Evolutionary conservation across 2,113 vertebrate species (phyloP).

Genomic region (Neodon shergylaensis): DNA sequence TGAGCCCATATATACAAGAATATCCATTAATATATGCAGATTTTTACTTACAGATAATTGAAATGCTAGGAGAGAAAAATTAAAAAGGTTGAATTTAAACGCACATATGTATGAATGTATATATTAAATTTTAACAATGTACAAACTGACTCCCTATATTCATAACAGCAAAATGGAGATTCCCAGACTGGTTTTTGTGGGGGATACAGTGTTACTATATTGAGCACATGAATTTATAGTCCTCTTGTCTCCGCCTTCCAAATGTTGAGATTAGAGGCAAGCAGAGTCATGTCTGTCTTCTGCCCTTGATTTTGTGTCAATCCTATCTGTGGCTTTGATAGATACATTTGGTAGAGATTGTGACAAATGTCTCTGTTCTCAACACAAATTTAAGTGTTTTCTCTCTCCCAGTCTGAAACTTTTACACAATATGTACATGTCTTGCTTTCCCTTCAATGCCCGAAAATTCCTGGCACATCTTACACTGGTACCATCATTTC

Average conservation of each 20-base stretch:
- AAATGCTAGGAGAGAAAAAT: not conserved
- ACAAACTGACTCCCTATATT: not conserved
- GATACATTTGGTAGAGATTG: not conserved
- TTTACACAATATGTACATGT: not conserved
- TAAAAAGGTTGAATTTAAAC: not conserved
- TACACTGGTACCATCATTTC: not conserved
- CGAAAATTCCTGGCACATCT: not conserved
- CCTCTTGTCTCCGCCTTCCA: not conserved
- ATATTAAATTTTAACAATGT: not conserved
- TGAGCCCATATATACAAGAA: too few species aligned
- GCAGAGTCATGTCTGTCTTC: not conserved
- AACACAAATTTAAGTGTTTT: not conserved
- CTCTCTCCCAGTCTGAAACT: not conserved
- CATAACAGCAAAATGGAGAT: not conserved
- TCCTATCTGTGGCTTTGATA: not conserved
- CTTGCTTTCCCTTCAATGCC: not conserved
- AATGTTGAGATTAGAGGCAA: not conserved
- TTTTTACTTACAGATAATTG: not conserved
- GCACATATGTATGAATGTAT: not conserved
- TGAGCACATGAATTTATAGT: too few species aligned
- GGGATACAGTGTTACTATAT: not conserved
- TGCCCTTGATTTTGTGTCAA: not conserved
- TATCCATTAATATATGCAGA: not conserved
- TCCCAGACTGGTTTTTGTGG: rapidly evolving
- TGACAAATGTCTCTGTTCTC: not conserved